Conservation (phyloP, 2,888 invertebrate genomes). For the Caradrina kadenii region DNA sequence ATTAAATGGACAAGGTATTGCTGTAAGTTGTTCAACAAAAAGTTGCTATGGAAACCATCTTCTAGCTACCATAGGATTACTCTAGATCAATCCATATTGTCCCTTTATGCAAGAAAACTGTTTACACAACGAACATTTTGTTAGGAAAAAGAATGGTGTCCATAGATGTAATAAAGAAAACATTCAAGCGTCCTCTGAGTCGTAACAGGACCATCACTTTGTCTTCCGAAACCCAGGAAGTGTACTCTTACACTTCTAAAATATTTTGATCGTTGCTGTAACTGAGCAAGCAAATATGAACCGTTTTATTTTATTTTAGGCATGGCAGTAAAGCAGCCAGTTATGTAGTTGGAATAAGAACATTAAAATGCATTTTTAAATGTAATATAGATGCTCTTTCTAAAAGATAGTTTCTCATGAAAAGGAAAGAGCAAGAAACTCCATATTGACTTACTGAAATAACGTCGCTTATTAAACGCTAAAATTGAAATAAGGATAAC, state of each 20-base stretch:
- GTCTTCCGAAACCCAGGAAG: conserved; percentile 15
- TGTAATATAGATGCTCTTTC: too few species aligned
- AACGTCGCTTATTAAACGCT: too few species aligned
- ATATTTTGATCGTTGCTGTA: conserved; percentile 37
- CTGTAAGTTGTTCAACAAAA: background rate
- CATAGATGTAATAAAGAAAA: conserved; percentile 37
- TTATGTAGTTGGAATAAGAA: too few species aligned
- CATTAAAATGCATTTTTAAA: too few species aligned
- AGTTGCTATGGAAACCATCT: background rate
- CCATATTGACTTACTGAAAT: too few species aligned
- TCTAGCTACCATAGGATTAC: background rate
- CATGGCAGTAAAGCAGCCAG: too few species aligned
- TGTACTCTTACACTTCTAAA: conserved; percentile 15
- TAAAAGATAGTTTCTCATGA: too few species aligned
- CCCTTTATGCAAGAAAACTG: background rate
- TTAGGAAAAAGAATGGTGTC: conserved; percentile 23
- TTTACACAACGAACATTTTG: background rate
- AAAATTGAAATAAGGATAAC: too few species aligned
- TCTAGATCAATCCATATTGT: background rate
- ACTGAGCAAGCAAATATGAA: conserved; percentile 32
- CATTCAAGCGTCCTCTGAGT: conserved; percentile 16
- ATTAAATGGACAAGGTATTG: background rate
- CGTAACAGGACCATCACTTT: conserved; percentile 24
- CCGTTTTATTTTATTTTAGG: conserved; percentile 3
- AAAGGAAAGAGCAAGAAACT: too few species aligned